Conservation (phyloP, 2,797 vertebrate genomes). For the Sphenopsis melanotis region DNA sequence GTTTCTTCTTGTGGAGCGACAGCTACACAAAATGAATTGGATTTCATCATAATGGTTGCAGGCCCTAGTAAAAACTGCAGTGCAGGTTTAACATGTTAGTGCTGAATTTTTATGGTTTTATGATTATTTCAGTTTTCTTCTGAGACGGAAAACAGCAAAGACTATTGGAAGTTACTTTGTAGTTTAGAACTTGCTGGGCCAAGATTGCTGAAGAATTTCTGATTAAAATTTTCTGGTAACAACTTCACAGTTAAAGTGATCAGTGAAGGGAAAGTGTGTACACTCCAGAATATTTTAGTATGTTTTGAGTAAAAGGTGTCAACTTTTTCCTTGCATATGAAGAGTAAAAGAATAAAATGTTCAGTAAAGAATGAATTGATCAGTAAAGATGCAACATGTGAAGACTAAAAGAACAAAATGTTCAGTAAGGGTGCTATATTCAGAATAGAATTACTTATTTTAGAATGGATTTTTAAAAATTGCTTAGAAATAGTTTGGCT, state of each 20-base stretch:
- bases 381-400: not conserved
- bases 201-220: not conserved
- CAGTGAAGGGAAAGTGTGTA: not conserved
- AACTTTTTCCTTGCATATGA: not conserved
- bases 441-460: not conserved
- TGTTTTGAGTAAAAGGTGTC: not conserved
- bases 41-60: not conserved
- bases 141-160: not conserved
- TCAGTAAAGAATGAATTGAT: not conserved
- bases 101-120: not conserved
- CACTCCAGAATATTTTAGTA: not conserved
- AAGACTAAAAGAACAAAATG: not conserved
- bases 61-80: not conserved
- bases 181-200: not conserved
- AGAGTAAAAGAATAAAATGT: not conserved
- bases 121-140: not conserved
- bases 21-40: not conserved
- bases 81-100: not conserved
- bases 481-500: not conserved
- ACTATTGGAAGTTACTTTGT: not conserved
- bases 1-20: not conserved
- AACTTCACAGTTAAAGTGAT: not conserved
- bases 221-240: not conserved
- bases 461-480: not conserved
- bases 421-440: not conserved